Evolutionary conservation across 2,113 vertebrate genomes (phyloP).

Genomic region (Lycaon pictus): DNA sequence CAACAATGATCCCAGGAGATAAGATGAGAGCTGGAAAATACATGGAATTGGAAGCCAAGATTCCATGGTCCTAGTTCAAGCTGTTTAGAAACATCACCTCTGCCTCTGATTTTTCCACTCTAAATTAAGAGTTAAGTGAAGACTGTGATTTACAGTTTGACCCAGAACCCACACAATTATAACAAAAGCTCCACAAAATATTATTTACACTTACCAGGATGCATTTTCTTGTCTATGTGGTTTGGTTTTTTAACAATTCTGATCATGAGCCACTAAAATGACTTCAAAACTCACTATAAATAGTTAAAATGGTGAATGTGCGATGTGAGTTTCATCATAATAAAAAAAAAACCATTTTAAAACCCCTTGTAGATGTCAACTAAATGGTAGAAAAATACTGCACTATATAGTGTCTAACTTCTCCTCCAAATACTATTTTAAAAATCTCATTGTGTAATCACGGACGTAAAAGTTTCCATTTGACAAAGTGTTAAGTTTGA

Average conservation of each 20-base stretch:
- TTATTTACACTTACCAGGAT: not conserved
- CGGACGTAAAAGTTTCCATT: not conserved
- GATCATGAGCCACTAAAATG: not conserved
- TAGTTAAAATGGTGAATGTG: not conserved
- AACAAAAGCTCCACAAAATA: not conserved
- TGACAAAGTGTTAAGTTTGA: not conserved
- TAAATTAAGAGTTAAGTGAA: not conserved
- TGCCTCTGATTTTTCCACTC: not conserved
- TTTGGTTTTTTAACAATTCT: not conserved
- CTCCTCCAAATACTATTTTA: not conserved
- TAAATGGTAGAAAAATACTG: not conserved
- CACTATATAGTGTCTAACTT: not conserved
- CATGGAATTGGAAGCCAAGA: not conserved
- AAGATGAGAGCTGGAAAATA: not conserved
- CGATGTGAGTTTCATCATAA: not conserved
- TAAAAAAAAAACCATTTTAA: not conserved
- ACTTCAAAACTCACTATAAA: not conserved
- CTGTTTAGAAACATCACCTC: not conserved
- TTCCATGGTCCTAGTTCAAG: not conserved
- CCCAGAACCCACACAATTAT: not conserved
- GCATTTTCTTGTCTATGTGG: not conserved
- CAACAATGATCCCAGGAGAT: not conserved
- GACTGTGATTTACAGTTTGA: not conserved
- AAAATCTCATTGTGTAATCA: not conserved
- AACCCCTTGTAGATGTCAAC: not conserved